Conservation (phyloP, 2,113 vertebrate genomes). For the Ptyas mucosa region DNA sequence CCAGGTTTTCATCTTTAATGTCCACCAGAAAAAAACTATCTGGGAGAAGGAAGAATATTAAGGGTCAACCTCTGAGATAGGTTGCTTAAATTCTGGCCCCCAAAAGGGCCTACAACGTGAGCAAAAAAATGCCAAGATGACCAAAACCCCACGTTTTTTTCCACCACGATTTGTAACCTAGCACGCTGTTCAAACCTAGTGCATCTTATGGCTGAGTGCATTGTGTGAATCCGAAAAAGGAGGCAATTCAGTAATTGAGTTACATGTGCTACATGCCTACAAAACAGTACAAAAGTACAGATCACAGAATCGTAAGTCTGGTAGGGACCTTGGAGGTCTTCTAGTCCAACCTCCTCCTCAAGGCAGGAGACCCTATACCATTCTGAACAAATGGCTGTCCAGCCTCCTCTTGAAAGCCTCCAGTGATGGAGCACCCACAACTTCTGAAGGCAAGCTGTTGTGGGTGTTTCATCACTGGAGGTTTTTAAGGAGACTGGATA, state of each 20-base stretch:
- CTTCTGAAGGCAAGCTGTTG: no score
- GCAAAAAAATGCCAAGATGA: background rate
- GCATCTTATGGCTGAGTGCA: background rate
- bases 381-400: no score
- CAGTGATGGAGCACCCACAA: no score
- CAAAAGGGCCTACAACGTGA: background rate
- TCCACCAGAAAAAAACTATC: constrained; percentile 62
- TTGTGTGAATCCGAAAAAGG: background rate
- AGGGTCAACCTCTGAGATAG: background rate
- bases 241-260: background rate
- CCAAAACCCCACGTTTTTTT: background rate
- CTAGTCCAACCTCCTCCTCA: background rate
- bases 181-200: background rate
- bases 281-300: background rate
- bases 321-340: background rate
- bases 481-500: no score
- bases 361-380: background rate
- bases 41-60: constrained; percentile 19
- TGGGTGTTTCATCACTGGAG: no score
- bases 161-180: background rate
- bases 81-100: background rate
- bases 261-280: background rate
- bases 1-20: constrained; percentile 48
- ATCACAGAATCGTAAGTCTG: background rate
- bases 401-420: no score